Conservation (phyloP, 2,888 invertebrate species). For the Morinoia aosen region DNA sequence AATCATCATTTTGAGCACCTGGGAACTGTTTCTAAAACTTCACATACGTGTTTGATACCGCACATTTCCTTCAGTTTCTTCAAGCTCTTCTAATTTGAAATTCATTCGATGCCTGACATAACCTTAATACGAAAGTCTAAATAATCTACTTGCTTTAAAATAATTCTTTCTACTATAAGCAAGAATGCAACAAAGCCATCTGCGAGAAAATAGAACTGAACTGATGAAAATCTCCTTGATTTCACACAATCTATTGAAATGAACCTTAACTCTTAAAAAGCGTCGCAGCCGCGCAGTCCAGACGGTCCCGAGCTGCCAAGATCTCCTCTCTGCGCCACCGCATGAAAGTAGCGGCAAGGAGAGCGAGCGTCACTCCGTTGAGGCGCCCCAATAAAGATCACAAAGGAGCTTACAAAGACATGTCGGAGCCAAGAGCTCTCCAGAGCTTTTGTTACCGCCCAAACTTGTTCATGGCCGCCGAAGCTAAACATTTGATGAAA, state of each 20-base stretch:
- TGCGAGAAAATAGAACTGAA: not conserved
- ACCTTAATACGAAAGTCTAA: not conserved
- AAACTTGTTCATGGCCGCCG: not conserved
- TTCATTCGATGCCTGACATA: not conserved
- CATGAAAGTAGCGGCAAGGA: not conserved
- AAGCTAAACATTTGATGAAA: not conserved
- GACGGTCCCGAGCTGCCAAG: not conserved
- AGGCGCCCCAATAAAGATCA: not conserved
- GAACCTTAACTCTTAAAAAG: not conserved
- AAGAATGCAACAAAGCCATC: not conserved
- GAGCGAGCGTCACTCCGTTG: not conserved
- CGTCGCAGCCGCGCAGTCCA: not conserved
- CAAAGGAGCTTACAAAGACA: not conserved
- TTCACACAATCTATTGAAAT: not conserved
- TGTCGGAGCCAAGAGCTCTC: not conserved
- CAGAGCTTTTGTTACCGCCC: not conserved
- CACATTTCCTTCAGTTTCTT: not conserved
- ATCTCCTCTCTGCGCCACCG: not conserved
- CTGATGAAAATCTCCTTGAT: not conserved
- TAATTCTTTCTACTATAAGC: not conserved
- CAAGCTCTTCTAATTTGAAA: not conserved
- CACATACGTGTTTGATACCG: not conserved
- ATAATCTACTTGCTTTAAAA: not conserved
- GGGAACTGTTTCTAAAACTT: not conserved
- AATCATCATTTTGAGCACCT: not conserved